Evolutionary conservation across 1,140 invertebrate genomes (phyloP).

Genomic region (Temnothorax longispinosus): DNA sequence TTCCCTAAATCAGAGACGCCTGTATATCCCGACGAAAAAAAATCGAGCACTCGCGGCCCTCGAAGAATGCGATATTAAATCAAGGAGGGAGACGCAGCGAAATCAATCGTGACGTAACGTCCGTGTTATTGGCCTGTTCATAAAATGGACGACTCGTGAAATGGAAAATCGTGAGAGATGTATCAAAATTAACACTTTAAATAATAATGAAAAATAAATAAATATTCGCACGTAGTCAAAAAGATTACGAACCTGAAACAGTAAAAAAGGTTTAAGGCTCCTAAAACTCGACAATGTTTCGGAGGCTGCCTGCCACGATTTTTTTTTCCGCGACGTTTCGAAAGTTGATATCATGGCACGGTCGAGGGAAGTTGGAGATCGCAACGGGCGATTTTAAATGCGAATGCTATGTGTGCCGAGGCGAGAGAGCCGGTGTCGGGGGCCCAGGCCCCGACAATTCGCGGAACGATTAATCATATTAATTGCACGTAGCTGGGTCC

Average conservation of each 20-base stretch:
- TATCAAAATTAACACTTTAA: background rate
- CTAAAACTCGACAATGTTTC: conserved; percentile 2
- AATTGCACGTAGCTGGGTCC: conserved; percentile 77
- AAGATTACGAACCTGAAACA: background rate
- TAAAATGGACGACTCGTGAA: background rate
- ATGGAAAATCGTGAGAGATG: background rate
- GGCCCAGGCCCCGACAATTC: conserved; percentile 76
- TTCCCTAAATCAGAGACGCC: conserved; percentile 53
- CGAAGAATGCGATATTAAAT: conserved; percentile 35
- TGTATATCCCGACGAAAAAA: conserved; percentile 28
- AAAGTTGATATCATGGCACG: conserved; percentile 16
- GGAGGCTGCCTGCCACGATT: background rate
- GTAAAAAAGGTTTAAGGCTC: background rate
- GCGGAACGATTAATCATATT: conserved; percentile 83
- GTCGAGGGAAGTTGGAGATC: conserved; percentile 49
- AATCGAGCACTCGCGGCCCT: conserved; percentile 22
- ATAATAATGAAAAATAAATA: background rate
- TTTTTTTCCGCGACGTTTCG: conserved; percentile 33
- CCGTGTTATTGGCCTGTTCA: conserved; percentile 9
- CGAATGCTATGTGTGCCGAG: conserved; percentile 52
- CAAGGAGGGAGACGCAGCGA: conserved; percentile 18
- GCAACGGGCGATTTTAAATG: conserved; percentile 68
- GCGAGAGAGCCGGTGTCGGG: conserved; percentile 21
- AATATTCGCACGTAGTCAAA: background rate
- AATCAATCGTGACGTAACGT: conserved; percentile 21